phyloP scores from a whole-genome alignment of 2,797 vertebrate species.

The Lateolabrax maculatus region DNA sequence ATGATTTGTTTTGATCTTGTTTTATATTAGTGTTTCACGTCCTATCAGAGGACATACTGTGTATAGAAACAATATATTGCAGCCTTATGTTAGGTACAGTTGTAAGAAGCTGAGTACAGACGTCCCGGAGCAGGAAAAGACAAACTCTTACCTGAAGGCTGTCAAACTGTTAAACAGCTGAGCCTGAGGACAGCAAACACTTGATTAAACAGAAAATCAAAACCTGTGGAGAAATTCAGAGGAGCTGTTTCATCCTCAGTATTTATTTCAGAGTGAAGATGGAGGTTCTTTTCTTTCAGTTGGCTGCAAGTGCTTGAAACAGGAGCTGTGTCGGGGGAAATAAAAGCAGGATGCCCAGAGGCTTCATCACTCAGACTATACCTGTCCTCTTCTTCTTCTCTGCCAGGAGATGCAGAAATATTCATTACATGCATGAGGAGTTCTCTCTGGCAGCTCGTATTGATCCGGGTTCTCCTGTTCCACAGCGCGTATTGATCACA shows the following conservation, averaged over 20 bases:
- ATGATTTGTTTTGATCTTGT: not conserved
- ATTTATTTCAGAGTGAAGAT: constrained; percentile 2
- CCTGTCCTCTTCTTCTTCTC: constrained; percentile 38
- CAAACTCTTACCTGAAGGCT: not conserved
- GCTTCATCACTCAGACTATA: constrained; percentile 39
- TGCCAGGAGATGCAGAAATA: constrained; percentile 67
- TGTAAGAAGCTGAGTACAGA: not conserved
- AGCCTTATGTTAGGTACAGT: not conserved
- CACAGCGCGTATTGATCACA: constrained; percentile 64
- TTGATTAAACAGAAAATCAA: constrained; percentile 10
- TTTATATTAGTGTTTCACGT: too few relatives aligned
- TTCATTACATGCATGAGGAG: constrained; percentile 77
- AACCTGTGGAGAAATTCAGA: not conserved
- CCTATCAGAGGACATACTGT: not conserved
- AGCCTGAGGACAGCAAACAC: constrained; percentile 5
- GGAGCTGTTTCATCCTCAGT: not conserved
- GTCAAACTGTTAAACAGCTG: not conserved
- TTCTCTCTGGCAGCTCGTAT: constrained; percentile 66
- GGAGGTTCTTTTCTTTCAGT: constrained; percentile 13
- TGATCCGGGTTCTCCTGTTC: constrained; percentile 65
- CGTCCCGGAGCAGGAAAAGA: not conserved
- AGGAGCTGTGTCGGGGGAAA: constrained; percentile 41
- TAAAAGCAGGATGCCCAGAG: constrained; percentile 33
- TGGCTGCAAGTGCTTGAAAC: constrained; percentile 37
- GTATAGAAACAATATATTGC: not conserved